phyloP scores from a whole-genome alignment of 2,113 vertebrate species.

The Dolichotis patagonum region DNA sequence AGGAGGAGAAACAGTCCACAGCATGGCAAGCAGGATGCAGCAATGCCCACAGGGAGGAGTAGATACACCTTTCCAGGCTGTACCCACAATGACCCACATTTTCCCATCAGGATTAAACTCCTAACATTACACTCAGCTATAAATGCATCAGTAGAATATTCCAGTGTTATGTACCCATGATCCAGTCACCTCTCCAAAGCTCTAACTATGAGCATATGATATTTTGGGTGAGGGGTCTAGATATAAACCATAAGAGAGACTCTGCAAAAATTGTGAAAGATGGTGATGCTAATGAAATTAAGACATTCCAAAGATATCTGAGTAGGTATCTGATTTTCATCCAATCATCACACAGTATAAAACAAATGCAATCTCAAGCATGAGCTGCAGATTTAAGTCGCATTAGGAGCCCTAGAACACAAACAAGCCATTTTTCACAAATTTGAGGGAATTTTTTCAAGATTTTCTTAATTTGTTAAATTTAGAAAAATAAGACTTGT shows the following conservation, averaged over 20 bases:
- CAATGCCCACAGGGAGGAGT: no score
- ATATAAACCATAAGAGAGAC: not conserved
- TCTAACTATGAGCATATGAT: not conserved
- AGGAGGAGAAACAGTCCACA: not conserved
- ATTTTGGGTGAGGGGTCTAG: not conserved
- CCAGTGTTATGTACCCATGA: not conserved
- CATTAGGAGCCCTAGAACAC: not conserved
- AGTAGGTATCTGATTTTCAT: not conserved
- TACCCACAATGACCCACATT: not conserved
- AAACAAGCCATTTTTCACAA: not conserved
- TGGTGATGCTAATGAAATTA: not conserved
- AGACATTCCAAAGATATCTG: not conserved
- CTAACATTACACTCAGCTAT: not conserved
- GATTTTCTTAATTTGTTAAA: not conserved
- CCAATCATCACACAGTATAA: not conserved
- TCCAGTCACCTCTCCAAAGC: not conserved
- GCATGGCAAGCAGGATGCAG: not conserved
- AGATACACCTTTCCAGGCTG: not conserved
- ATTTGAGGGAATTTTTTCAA: not conserved
- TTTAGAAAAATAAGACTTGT: not conserved
- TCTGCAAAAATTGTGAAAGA: not conserved
- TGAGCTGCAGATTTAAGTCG: not conserved
- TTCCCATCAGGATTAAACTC: not conserved
- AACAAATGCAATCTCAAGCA: not conserved
- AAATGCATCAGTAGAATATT: not conserved